phyloP scores from a whole-genome alignment of 1,140 invertebrate genomes.

The Hycleus cichorii region DNA sequence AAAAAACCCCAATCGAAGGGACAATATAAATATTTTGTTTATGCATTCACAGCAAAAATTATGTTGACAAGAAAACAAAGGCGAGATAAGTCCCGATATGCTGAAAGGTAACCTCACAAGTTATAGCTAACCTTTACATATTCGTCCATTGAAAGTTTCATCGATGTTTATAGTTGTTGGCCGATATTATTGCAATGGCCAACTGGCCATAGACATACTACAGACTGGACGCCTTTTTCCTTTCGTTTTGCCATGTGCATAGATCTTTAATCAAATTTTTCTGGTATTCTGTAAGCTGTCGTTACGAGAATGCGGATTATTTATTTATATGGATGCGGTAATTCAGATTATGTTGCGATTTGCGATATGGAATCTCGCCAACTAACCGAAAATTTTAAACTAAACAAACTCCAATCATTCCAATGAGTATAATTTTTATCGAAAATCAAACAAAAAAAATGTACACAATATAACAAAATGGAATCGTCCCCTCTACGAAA shows the following conservation, averaged over 20 bases:
- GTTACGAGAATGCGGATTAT: constrained; percentile 32
- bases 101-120: constrained; percentile 37
- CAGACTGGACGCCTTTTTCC: constrained; percentile 36
- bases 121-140: constrained; percentile 38
- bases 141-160: constrained; percentile 3
- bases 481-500: too few species aligned
- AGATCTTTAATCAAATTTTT: constrained; percentile 40
- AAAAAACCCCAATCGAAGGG: constrained; percentile 37
- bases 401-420: too few species aligned
- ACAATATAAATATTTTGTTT: constrained; percentile 44
- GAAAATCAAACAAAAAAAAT: too few species aligned
- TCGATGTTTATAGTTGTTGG: neutral
- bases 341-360: constrained; percentile 17
- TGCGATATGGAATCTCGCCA: constrained; percentile 16
- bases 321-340: constrained; percentile 28
- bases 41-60: constrained; percentile 41
- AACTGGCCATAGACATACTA: constrained; percentile 36
- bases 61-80: constrained; percentile 43
- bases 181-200: constrained; percentile 16
- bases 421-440: too few species aligned
- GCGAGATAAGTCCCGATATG: constrained; percentile 43
- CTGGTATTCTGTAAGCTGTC: constrained; percentile 36
- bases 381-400: constrained; percentile 1
- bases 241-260: constrained; percentile 33
- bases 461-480: too few species aligned